Base-by-base conservation (phyloP, 2,888 invertebrate species). In the Caenorhabditis panamensis region DNA sequence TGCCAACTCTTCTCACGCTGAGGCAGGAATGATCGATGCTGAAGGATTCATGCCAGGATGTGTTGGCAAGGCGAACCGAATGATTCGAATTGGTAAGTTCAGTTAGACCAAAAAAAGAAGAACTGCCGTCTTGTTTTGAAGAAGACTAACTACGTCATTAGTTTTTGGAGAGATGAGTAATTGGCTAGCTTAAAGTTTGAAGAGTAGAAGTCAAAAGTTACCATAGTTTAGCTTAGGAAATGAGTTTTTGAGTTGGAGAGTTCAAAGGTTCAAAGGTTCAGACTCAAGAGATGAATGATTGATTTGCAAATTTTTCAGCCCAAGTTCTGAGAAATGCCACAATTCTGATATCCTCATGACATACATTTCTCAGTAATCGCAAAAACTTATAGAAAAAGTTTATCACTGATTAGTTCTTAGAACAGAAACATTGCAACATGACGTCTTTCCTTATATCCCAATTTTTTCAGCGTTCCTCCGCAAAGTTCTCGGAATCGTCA, bases 401-500 rank as follows among this genome's bases (percentile, higher is more conserved):
- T n/a, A n/a, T n/a, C n/a, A n/a, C n/a, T n/a, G n/a, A n/a, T n/a
- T n/a, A n/a, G n/a, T n/a, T 8, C 36, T 36, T 36, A 11, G 6
- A 36, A 36, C 5, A 36, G 11, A 11, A 36, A 36, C n/a, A n/a
- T n/a, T n/a, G n/a, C n/a, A n/a, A n/a, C n/a, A n/a, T n/a, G n/a
- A n/a, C n/a, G n/a, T n/a, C n/a, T n/a, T n/a, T n/a, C n/a, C n/a
- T n/a, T n/a, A n/a, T n/a, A n/a, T n/a, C n/a, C n/a, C n/a, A n/a
- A n/a, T n/a, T 47, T 62, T 90, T 88, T 16, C 89, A 93, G 93
- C 93, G 0, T 96, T 96, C 88, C 93, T 96, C 71, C 93, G 95
- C 28, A 96, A 96, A 91, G 96, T 96, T 0, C 95, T 95, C 91
- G 95, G 95, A 0, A 93, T 96, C 49, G 93, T 96, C 36, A 93